A percentile compares a stretch with the other conserved stretches of the same genome.
These are phyloP conservation scores for Xenentodon cancila DNA, from an alignment of 2,797 vertebrate genomes.

Conservation along the genomic window DNA sequence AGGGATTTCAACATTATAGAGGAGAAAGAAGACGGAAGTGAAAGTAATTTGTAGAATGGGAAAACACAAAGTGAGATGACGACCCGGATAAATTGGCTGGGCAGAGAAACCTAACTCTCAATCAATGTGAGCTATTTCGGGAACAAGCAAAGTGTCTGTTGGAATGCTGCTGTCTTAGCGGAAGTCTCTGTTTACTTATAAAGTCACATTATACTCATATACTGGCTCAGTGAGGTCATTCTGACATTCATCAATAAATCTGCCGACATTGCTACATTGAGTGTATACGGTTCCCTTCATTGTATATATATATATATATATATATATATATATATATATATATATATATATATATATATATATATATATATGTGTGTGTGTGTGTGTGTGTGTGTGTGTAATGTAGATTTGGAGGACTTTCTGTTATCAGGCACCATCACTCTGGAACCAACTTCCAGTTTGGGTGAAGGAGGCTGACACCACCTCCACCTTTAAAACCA, in stretches of 20 bases:
- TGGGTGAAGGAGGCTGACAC: no score
- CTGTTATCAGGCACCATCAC: no score
- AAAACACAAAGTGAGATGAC: slow-evolving; percentile 38
- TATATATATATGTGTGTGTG: no score
- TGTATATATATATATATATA: no score
- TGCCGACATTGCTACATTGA: no score
- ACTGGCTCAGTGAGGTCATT: neutral
- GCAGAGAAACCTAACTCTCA: slow-evolving; percentile 69
- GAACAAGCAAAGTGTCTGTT: slow-evolving; percentile 57
- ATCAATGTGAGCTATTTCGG: slow-evolving; percentile 79
- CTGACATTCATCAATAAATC: neutral
- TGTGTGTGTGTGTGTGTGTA: no score
- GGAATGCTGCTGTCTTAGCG: slow-evolving; percentile 53
- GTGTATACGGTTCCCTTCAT: no score
- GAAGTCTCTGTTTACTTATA: slow-evolving; percentile 43
- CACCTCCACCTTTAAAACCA: no score
- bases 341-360: no score
- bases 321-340: no score
- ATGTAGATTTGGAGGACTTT: no score
- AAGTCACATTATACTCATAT: slow-evolving; percentile 9
- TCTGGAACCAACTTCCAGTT: no score
- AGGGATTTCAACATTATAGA: neutral
- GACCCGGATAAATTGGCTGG: slow-evolving; percentile 55
- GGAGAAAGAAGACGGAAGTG: neutral
- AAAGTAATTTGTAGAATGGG: neutral